Percentiles rank a stretch among this genome's conserved stretches.
phyloP scores from a whole-genome alignment of 1,140 invertebrate genomes.

The Riptortus pedestris region DNA sequence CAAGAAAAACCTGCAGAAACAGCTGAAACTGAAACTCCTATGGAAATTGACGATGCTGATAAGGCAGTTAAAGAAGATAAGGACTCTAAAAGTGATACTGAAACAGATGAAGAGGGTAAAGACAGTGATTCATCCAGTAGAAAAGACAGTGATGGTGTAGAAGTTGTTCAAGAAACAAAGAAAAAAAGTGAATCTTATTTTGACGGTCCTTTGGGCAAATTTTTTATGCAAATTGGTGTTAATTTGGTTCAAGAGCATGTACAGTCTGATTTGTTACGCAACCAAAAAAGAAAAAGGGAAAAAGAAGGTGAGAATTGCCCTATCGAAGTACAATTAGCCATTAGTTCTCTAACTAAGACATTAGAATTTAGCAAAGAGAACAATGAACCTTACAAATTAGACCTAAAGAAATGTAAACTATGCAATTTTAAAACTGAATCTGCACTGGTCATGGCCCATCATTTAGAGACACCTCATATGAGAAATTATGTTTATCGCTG shows the following conservation, averaged over 20 bases:
- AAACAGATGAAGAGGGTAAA: constrained; percentile 24
- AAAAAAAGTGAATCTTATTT: constrained; percentile 48
- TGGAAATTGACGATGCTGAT: background rate
- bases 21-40: background rate
- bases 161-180: constrained; percentile 29
- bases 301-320: constrained; percentile 53
- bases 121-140: constrained; percentile 23
- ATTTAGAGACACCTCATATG: constrained; percentile 87
- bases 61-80: constrained; percentile 15
- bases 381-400: constrained; percentile 71
- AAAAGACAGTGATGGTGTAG: constrained; percentile 26
- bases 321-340: constrained; percentile 59
- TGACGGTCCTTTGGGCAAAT: constrained; percentile 76
- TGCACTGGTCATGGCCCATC: constrained; percentile 69
- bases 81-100: constrained; percentile 23
- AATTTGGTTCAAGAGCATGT: constrained; percentile 87
- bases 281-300: constrained; percentile 69
- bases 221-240: constrained; percentile 84
- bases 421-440: constrained; percentile 92
- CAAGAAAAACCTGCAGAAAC: background rate
- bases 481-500: constrained; percentile 74
- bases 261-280: constrained; percentile 76
- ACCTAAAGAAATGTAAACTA: constrained; percentile 73
- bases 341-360: constrained; percentile 68
- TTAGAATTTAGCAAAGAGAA: constrained; percentile 79